Evolutionary conservation across 2,888 invertebrate species (phyloP), one percentile per base, ranked within the genome.

Genomic region (Xestoiulus laeticollis): DNA sequence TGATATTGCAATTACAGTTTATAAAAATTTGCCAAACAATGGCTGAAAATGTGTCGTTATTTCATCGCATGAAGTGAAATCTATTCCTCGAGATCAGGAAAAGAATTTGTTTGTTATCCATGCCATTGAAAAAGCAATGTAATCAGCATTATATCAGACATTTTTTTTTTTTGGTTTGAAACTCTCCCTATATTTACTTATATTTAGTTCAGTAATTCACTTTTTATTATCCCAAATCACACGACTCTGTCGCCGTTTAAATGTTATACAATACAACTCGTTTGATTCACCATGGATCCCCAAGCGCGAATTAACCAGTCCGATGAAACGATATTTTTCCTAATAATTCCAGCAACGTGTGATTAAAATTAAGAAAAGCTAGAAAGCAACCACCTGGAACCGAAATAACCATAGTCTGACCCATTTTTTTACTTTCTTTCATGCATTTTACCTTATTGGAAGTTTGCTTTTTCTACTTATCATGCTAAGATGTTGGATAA

Each of bases 251-350:
- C 68, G 68, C 26, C 68, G n/a, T 26, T 68, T 68, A 22, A 68
- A 22, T 68, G 68, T 8, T 22, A 22, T 68, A 68, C 68, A 68
- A 68, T 68, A 6, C 22, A 68, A 68, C 68, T 22, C 0, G 68
- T 68, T 68, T 26, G 68, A 68, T n/a, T 68, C 68, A 8, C 68
- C 22, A 68, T 68, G 22, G 68, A 68, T 68, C 68, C 22, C 68
- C 68, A 68, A 22, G n/a, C 68, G 68, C 22, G 68, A 68, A 68
- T 68, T 68, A 68, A 68, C 68, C 68, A n/a, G 68, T 68, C 68
- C 68, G 68, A 68, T 68, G n/a, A 68, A 26, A 68, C 68, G 68
- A 68, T 68, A 68, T 68, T 68, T 68, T 68, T 22, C n/a, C 68
- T 68, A 68, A 68, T 68, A 68, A 68, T 68, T 68, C 22, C 5